A percentile compares a stretch with the other conserved stretches of the same genome.
These are phyloP conservation scores for Dicranocentrus wangi DNA, from an alignment of 2,888 invertebrate species.

Conservation along the genomic window DNA sequence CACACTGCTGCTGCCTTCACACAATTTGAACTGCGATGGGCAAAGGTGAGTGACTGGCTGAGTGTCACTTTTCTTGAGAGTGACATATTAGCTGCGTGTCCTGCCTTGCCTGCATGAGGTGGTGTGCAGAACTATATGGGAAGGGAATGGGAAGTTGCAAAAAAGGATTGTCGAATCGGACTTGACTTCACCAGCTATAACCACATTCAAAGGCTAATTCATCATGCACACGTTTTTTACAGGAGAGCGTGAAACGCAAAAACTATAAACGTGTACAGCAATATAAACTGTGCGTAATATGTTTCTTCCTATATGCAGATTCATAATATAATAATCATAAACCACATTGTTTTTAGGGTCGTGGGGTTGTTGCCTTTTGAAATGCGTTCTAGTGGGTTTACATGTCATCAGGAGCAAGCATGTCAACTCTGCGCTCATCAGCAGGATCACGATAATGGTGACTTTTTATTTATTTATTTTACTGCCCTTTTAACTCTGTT, in stretches of 20 bases:
- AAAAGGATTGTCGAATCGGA: slow-evolving; percentile 5
- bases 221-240: too few relatives aligned
- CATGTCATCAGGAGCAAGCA: not conserved
- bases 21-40: slow-evolving; percentile 5
- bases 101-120: too few relatives aligned
- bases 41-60: slow-evolving; percentile 28
- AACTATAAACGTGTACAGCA: too few relatives aligned
- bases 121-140: too few relatives aligned
- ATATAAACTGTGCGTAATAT: too few relatives aligned
- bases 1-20: not conserved
- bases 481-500: too few relatives aligned
- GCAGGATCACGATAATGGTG: slow-evolving; percentile 9
- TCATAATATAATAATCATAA: too few relatives aligned
- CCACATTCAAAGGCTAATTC: too few relatives aligned
- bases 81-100: too few relatives aligned
- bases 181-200: slow-evolving; percentile 3
- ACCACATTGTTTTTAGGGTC: slow-evolving; percentile 38
- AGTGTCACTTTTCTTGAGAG: slow-evolving; percentile 8
- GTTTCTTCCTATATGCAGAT: too few relatives aligned
- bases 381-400: not conserved
- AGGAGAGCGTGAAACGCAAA: too few relatives aligned
- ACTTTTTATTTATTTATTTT: not conserved
- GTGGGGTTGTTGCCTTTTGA: slow-evolving; percentile 44
- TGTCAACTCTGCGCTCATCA: slow-evolving; percentile 19
- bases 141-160: not conserved